Evolutionary conservation across 2,888 invertebrate genomes (phyloP).

Genomic region (Eutolmus rufibarbis): DNA sequence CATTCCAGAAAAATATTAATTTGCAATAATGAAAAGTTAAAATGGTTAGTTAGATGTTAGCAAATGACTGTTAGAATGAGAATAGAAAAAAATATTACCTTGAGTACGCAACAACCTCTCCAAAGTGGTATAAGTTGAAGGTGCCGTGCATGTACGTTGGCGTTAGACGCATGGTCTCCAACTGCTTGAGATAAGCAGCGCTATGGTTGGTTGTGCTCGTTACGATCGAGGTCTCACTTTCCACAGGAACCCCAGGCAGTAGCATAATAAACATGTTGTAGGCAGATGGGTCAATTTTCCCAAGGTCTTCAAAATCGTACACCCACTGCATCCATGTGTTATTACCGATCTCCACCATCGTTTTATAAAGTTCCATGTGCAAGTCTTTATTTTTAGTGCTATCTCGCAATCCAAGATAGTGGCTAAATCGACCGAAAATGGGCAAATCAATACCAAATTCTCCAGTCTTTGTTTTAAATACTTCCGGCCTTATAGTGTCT

Average conservation of each 20-base stretch:
- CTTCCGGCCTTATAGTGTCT: slow-evolving; percentile 56
- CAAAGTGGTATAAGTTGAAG: slow-evolving; percentile 59
- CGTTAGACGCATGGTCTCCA: slow-evolving; percentile 64
- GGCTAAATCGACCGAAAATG: slow-evolving; percentile 57
- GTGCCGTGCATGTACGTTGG: slow-evolving; percentile 73
- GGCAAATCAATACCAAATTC: slow-evolving; percentile 58
- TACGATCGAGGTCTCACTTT: slow-evolving; percentile 55
- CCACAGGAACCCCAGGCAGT: slow-evolving; percentile 79
- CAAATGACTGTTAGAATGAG: neutral
- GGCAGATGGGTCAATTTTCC: slow-evolving; percentile 57
- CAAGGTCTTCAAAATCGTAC: slow-evolving; percentile 52
- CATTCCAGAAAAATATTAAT: neutral
- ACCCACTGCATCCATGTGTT: slow-evolving; percentile 61
- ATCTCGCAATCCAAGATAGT: slow-evolving; percentile 50
- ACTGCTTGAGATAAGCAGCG: slow-evolving; percentile 51
- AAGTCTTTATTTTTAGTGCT: slow-evolving; percentile 53
- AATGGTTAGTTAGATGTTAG: neutral
- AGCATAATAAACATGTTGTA: slow-evolving; percentile 75
- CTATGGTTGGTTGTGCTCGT: slow-evolving; percentile 49
- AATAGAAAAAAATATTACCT: slow-evolving; percentile 66
- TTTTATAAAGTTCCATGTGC: slow-evolving; percentile 52
- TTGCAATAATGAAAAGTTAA: neutral
- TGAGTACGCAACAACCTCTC: slow-evolving; percentile 71
- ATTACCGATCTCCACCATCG: slow-evolving; percentile 52
- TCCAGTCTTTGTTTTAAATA: slow-evolving; percentile 53